A percentile compares a stretch with the other conserved stretches of the same genome.
These are phyloP conservation scores for Drosophila pseudotakahashii DNA, from an alignment of 2,888 invertebrate genomes.

Conservation along the genomic window DNA sequence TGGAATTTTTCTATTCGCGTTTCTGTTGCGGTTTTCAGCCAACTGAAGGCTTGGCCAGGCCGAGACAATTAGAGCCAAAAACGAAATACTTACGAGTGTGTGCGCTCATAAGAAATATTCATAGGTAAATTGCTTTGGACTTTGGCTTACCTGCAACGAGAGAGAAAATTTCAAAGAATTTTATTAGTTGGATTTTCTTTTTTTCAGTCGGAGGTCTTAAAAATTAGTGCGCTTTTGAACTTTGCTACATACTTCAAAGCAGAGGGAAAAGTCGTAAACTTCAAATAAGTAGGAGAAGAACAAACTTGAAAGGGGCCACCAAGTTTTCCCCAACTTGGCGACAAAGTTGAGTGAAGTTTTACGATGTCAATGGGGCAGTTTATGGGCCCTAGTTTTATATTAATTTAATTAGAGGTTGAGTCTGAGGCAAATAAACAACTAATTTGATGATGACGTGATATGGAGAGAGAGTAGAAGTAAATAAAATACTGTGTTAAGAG, in stretches of 20 bases:
- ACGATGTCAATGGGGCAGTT: conserved; percentile 22
- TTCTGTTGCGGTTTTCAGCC: conserved; percentile 28
- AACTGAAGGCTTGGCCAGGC: conserved; percentile 34
- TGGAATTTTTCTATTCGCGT: conserved; percentile 27
- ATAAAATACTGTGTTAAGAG: too few relatives aligned
- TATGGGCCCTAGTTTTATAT: conserved; percentile 31
- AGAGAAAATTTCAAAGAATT: conserved; percentile 53
- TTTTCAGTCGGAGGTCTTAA: conserved; percentile 36
- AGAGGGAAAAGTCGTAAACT: conserved; percentile 17
- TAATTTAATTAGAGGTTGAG: conserved; percentile 31
- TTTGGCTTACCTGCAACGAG: conserved; percentile 70
- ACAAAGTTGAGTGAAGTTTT: conserved; percentile 24
- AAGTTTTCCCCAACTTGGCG: conserved; percentile 18
- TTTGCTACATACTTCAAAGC: conserved; percentile 17
- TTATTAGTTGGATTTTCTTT: conserved; percentile 49
- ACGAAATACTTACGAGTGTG: conserved; percentile 35
- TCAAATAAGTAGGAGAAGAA: conserved; percentile 22
- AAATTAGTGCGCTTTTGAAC: conserved; percentile 39
- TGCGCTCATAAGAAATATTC: conserved; percentile 20
- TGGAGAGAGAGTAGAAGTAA: not conserved
- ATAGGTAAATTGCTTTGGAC: conserved; percentile 20
- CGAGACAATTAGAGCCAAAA: conserved; percentile 32
- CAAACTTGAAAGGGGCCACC: conserved; percentile 9
- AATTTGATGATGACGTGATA: conserved; percentile 26
- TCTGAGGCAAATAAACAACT: conserved; percentile 5